Conservation (phyloP, 2,888 invertebrate genomes). For the Lydus trimaculatus region DNA sequence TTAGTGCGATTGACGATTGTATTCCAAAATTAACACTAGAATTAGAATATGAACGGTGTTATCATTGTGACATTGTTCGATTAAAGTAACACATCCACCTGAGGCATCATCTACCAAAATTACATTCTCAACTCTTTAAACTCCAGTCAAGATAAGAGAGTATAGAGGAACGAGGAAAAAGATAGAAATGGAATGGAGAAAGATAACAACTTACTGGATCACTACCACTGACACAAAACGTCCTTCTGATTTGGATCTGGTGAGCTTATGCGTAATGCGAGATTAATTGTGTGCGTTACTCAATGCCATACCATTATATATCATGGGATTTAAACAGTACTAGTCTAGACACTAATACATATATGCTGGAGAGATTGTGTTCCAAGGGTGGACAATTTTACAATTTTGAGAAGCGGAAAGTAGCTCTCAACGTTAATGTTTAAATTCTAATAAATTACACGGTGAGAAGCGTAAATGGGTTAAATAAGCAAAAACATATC, state of each 20-base stretch:
- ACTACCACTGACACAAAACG: slow-evolving; percentile 15
- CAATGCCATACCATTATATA: slow-evolving; percentile 55
- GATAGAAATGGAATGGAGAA: background rate
- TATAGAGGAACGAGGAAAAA: background rate
- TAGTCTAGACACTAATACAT: slow-evolving; percentile 5
- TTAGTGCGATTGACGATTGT: too few relatives aligned
- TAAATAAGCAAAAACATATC: background rate
- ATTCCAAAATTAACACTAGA: background rate
- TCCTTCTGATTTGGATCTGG: slow-evolving; percentile 26
- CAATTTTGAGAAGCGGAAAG: background rate
- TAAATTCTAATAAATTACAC: background rate
- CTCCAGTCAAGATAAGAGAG: background rate
- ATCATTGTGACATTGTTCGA: background rate
- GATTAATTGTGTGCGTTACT: slow-evolving; percentile 57
- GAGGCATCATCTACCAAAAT: background rate
- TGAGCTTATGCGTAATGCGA: slow-evolving; percentile 53
- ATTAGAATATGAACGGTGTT: too few relatives aligned
- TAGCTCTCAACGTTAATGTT: background rate
- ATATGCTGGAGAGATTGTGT: background rate
- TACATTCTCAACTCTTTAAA: background rate
- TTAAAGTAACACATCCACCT: too few relatives aligned
- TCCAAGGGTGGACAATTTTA: background rate
- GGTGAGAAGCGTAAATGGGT: too few relatives aligned
- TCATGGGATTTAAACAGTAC: slow-evolving; percentile 49
- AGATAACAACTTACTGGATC: background rate